Percentiles rank a stretch among this genome's conserved stretches.
phyloP scores from a whole-genome alignment of 2,888 invertebrate genomes.

The Alloplasta piceator region DNA sequence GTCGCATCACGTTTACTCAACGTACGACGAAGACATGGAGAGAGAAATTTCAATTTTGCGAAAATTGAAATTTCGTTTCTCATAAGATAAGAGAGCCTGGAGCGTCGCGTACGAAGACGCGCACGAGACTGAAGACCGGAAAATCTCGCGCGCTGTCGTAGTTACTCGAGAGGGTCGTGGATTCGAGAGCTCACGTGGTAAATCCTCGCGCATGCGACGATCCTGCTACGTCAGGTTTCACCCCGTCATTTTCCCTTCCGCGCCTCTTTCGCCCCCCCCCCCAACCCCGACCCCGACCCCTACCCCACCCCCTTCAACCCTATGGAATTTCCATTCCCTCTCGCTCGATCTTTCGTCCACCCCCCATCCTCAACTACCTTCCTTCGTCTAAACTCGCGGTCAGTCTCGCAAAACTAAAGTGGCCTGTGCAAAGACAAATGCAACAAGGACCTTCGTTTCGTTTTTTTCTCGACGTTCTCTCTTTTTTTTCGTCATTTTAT shows the following conservation, averaged over 20 bases:
- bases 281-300: constrained; percentile 41
- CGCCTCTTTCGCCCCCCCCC: constrained; percentile 20
- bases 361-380: constrained; percentile 1
- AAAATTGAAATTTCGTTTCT: not conserved
- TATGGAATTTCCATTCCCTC: constrained; percentile 10
- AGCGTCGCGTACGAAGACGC: constrained; percentile 79
- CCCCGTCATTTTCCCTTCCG: constrained; percentile 59
- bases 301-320: constrained; percentile 36
- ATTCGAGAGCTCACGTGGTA: constrained; percentile 82
- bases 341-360: constrained; percentile 12
- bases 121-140: constrained; percentile 80
- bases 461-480: not conserved
- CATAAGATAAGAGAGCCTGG: constrained; percentile 8
- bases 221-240: constrained; percentile 66
- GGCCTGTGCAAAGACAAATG: constrained; percentile 3
- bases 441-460: constrained; percentile 1
- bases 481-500: not conserved
- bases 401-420: constrained; percentile 52
- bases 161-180: constrained; percentile 71
- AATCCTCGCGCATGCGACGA: constrained; percentile 81
- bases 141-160: constrained; percentile 72
- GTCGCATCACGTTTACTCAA: constrained; percentile 24
- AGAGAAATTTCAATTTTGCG: too few relatives aligned
- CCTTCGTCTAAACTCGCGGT: constrained; percentile 44
- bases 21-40: too few relatives aligned